These are phyloP conservation scores for Phymatocera aterrima DNA, from an alignment of 2,888 invertebrate genomes.

Conservation along the genomic window DNA sequence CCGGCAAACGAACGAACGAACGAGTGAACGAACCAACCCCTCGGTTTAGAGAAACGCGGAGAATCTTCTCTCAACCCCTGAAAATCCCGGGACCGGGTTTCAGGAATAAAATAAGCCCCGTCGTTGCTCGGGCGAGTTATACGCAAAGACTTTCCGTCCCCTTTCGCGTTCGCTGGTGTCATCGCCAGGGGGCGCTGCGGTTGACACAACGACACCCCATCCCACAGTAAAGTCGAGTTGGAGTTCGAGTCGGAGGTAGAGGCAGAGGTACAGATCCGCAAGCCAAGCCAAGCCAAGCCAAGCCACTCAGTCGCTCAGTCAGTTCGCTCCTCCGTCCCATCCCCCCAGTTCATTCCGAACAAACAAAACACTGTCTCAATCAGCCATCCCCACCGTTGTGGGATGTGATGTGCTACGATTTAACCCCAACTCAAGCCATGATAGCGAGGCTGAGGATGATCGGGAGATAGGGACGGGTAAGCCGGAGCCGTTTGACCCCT, in stretches of 20 bases:
- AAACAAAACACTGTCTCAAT: constrained; percentile 73
- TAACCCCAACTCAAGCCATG: constrained; percentile 13
- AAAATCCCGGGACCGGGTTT: constrained; percentile 20
- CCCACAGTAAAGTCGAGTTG: constrained; percentile 17
- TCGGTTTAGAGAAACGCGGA: constrained; percentile 59
- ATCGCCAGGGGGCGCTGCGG: constrained; percentile 74
- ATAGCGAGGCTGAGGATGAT: constrained; percentile 1
- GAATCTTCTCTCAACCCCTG: constrained; percentile 38
- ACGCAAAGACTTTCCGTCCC: constrained; percentile 64
- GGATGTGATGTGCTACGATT: constrained; percentile 34
- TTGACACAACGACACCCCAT: constrained; percentile 73
- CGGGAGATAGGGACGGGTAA: constrained; percentile 33
- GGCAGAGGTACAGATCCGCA: too few relatives aligned
- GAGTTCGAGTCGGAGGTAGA: constrained; percentile 37
- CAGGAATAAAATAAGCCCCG: constrained; percentile 58
- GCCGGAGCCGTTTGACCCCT: constrained; percentile 46
- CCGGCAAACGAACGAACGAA: constrained; percentile 55
- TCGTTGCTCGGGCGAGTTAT: constrained; percentile 58
- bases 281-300: neutral
- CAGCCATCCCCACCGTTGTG: constrained; percentile 65
- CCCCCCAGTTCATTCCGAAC: constrained; percentile 56
- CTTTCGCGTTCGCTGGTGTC: constrained; percentile 73
- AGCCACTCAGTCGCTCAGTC: constrained; percentile 18
- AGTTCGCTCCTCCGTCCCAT: constrained; percentile 42
- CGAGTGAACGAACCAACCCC: constrained; percentile 61